A percentile compares a stretch with the other conserved stretches of the same genome.
phyloP scores from a whole-genome alignment of 2,888 invertebrate genomes.

The Diogma glabrata region DNA sequence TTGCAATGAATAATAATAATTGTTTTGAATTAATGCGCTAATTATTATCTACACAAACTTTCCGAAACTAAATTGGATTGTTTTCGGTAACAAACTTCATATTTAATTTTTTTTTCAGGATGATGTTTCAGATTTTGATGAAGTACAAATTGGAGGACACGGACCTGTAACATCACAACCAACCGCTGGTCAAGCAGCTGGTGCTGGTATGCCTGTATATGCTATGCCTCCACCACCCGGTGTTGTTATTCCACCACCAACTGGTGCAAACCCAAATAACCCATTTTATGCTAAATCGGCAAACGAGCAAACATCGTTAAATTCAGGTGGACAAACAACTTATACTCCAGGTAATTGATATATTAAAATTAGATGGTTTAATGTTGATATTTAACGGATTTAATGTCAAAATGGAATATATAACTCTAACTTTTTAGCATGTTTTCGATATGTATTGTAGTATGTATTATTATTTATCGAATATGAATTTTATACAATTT shows the following conservation, averaged over 20 bases:
- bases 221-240: constrained; percentile 32
- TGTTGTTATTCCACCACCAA: constrained; percentile 19
- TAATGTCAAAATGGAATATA: no score
- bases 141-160: constrained; percentile 28
- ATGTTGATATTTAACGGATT: no score
- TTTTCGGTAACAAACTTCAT: constrained; percentile 11
- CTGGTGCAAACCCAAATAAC: constrained; percentile 35
- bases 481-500: no score
- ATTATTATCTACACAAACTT: no score
- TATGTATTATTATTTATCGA: no score
- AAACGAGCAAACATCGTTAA: constrained; percentile 36
- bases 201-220: constrained; percentile 29
- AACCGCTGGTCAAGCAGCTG: constrained; percentile 25
- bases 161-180: constrained; percentile 31
- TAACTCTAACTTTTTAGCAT: no score
- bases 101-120: constrained; percentile 27
- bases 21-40: no score
- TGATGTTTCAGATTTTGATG: constrained; percentile 33
- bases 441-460: no score
- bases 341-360: constrained; percentile 39
- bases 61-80: no score
- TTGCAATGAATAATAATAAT: no score
- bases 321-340: constrained; percentile 35
- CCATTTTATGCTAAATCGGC: constrained; percentile 22
- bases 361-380: no score